These are phyloP conservation scores for Eciton burchellii DNA, from an alignment of 1,140 invertebrate genomes.

Conservation along the genomic window DNA sequence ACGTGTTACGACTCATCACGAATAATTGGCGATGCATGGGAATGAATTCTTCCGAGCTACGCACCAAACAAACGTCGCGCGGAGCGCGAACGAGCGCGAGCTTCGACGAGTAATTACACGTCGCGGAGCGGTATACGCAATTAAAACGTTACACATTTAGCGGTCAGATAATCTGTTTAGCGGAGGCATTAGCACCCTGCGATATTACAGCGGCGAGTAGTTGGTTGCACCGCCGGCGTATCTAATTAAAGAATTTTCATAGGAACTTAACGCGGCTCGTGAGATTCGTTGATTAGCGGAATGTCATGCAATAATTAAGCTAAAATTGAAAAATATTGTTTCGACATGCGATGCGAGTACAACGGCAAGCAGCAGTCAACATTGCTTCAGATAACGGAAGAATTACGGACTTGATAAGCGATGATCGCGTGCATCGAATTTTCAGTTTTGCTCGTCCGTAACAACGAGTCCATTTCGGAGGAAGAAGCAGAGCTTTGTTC, in stretches of 20 bases:
- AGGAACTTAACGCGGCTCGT: background rate
- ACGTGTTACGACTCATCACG: background rate
- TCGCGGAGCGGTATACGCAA: slow-evolving; percentile 39
- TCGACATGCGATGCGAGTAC: background rate
- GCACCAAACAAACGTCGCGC: background rate
- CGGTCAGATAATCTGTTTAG: slow-evolving; percentile 51
- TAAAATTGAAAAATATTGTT: slow-evolving; percentile 30
- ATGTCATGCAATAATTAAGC: slow-evolving; percentile 42
- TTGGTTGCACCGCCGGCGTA: slow-evolving; percentile 5
- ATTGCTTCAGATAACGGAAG: background rate
- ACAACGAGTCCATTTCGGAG: background rate
- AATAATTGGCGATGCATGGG: background rate
- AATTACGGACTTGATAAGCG: background rate
- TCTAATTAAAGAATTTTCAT: slow-evolving; percentile 43
- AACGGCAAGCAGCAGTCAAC: background rate
- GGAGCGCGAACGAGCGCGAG: too few species aligned
- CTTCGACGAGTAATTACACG: slow-evolving; percentile 53
- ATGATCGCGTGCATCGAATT: background rate
- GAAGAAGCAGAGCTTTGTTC: slow-evolving; percentile 14
- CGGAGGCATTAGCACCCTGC: background rate
- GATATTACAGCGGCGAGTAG: background rate
- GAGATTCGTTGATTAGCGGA: background rate
- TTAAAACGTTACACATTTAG: slow-evolving; percentile 71
- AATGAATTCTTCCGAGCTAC: background rate
- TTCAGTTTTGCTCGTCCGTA: background rate